phyloP scores from a whole-genome alignment of 2,888 invertebrate species.

The Amblyjoppa fuscipennis region DNA sequence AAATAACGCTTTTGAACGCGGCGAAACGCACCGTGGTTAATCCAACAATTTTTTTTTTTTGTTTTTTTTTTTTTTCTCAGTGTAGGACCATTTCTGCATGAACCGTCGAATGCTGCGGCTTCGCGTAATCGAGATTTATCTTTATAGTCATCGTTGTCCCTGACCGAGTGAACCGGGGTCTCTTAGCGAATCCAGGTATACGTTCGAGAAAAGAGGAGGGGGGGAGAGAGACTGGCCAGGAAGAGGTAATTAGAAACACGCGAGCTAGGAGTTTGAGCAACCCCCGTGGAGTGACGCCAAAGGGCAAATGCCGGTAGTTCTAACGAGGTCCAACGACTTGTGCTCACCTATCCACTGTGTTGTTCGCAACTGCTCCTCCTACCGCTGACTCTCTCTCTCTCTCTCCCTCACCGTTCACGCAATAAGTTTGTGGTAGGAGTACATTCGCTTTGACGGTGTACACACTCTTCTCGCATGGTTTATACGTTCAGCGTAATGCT shows the following conservation, averaged over 20 bases:
- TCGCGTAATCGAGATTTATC: slow-evolving; percentile 7
- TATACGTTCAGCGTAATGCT: slow-evolving; percentile 81
- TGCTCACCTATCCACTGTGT: not conserved
- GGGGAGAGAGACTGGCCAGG: not conserved
- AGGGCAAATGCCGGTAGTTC: slow-evolving; percentile 16
- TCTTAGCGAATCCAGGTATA: not conserved
- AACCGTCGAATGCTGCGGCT: not conserved
- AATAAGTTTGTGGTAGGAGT: slow-evolving; percentile 49
- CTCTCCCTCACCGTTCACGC: slow-evolving; percentile 1
- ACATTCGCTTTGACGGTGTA: slow-evolving; percentile 20
- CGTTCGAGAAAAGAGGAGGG: not conserved
- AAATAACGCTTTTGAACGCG: too few species aligned
- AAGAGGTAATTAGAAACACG: not conserved
- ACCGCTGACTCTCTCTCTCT: slow-evolving; percentile 12
- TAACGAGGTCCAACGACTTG: not conserved
- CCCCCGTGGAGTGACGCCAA: not conserved
- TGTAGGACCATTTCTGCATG: too few species aligned
- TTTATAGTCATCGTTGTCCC: slow-evolving; percentile 12
- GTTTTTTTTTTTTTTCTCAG: too few species aligned
- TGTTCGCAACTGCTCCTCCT: not conserved
- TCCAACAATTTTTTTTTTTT: too few species aligned
- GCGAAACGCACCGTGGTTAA: too few species aligned
- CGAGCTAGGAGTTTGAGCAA: slow-evolving; percentile 8
- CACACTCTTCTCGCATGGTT: slow-evolving; percentile 75
- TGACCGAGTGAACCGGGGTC: not conserved